Evolutionary conservation across 2,113 vertebrate genomes (phyloP).

Genomic region (Gobius niger): DNA sequence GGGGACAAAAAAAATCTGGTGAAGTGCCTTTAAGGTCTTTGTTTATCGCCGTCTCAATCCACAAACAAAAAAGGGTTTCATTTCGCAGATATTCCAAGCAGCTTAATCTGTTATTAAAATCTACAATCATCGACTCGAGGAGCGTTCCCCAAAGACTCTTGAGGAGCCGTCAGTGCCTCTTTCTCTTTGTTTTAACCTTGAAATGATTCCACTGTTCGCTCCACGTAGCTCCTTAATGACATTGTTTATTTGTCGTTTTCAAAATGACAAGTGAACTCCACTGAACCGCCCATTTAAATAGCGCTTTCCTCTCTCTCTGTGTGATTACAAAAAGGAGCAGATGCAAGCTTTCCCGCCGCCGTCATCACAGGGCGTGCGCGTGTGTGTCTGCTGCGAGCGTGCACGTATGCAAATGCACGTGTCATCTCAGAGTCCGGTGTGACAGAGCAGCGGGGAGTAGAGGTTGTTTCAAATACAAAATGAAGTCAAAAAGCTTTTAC

Average conservation of each 20-base stretch:
- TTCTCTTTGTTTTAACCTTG: slow-evolving; percentile 2
- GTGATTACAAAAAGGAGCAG: not conserved
- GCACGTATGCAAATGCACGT: slow-evolving; percentile 7
- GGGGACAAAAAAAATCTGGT: too few relatives aligned
- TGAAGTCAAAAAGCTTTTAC: slow-evolving; percentile 1
- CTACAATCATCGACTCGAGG: slow-evolving; percentile 1
- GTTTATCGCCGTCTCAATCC: not conserved
- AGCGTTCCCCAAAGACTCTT: not conserved
- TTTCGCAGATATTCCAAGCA: not conserved
- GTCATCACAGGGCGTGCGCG: not conserved
- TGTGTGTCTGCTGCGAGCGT: not conserved
- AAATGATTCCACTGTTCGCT: not conserved
- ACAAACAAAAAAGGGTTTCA: not conserved
- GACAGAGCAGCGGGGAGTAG: not conserved
- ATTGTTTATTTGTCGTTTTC: not conserved
- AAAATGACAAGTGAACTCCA: not conserved
- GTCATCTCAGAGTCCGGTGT: not conserved
- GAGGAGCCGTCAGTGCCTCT: not conserved
- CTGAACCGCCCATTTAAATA: not conserved
- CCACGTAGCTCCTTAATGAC: not conserved
- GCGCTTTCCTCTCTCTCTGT: not conserved
- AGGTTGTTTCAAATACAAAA: slow-evolving; percentile 6
- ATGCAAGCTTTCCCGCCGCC: not conserved
- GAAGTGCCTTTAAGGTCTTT: too few relatives aligned
- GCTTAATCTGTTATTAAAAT: slow-evolving; percentile 2